Conservation (phyloP, 2,888 invertebrate genomes). For the Lymantria monacha region DNA sequence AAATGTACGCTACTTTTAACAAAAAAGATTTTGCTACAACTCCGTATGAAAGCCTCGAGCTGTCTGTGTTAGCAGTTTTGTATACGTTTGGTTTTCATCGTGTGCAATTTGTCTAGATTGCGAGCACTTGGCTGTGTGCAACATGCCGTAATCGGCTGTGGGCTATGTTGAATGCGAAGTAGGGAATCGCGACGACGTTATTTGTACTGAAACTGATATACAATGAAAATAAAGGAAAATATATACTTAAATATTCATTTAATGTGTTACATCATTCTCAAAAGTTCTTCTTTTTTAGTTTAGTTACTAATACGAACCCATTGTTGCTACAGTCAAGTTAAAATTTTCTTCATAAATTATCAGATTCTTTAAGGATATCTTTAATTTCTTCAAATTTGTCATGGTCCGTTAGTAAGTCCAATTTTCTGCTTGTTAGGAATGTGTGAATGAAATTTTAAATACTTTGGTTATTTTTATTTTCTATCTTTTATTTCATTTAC, state of each 20-base stretch:
- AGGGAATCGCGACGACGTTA: background rate
- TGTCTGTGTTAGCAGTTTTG: slow-evolving; percentile 13
- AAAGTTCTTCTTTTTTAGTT: too few species aligned
- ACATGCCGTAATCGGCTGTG: slow-evolving; percentile 28
- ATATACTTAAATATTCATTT: background rate
- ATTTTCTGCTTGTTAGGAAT: too few species aligned
- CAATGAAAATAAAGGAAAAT: slow-evolving; percentile 16
- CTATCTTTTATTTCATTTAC: too few species aligned
- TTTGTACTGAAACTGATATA: slow-evolving; percentile 9
- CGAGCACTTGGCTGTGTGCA: slow-evolving; percentile 32
- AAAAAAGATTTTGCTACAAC: slow-evolving; percentile 11
- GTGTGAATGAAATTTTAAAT: too few species aligned
- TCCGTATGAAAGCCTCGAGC: slow-evolving; percentile 28
- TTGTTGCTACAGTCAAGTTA: too few species aligned
- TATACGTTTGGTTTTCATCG: slow-evolving; percentile 25
- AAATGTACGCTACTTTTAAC: slow-evolving; percentile 5
- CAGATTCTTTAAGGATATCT: too few species aligned
- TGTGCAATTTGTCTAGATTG: slow-evolving; percentile 34
- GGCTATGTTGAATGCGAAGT: slow-evolving; percentile 18
- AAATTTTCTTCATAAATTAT: too few species aligned
- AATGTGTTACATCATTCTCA: too few species aligned
- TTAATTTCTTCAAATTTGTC: too few species aligned
- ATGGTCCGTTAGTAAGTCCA: too few species aligned
- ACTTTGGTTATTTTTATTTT: too few species aligned
- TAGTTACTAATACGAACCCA: too few species aligned